A percentile compares a stretch with the other conserved stretches of the same genome.
phyloP scores from a whole-genome alignment of 2,888 invertebrate species.

The Saturnia pavonia region DNA sequence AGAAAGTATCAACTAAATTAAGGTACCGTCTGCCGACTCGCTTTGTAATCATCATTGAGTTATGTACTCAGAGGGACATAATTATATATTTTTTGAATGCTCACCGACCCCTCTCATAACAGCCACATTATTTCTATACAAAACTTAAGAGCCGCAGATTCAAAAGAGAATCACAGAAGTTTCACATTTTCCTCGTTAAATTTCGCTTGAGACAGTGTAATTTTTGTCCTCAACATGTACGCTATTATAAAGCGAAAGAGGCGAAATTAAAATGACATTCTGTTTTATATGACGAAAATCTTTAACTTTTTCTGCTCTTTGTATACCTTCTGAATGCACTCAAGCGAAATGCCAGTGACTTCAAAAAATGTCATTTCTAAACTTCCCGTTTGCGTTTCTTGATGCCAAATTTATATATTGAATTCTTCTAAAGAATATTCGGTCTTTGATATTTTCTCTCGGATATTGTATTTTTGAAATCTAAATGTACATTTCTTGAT shows the following conservation, averaged over 20 bases:
- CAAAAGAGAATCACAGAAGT: slow-evolving; percentile 54
- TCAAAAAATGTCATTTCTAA: slow-evolving; percentile 41
- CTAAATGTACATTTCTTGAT: too few relatives aligned
- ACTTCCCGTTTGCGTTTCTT: slow-evolving; percentile 12
- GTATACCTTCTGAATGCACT: slow-evolving; percentile 53
- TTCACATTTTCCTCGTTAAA: slow-evolving; percentile 64
- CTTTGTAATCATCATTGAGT: slow-evolving; percentile 12
- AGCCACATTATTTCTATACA: slow-evolving; percentile 31
- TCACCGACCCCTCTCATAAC: slow-evolving; percentile 18
- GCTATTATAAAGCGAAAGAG: slow-evolving; percentile 47
- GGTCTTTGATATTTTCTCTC: background rate
- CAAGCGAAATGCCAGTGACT: slow-evolving; percentile 52
- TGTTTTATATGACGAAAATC: slow-evolving; percentile 40
- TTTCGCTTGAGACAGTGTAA: slow-evolving; percentile 41
- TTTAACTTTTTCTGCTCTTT: slow-evolving; percentile 48
- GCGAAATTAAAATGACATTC: slow-evolving; percentile 43
- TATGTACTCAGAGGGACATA: slow-evolving; percentile 13
- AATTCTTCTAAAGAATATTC: background rate
- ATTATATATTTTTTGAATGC: slow-evolving; percentile 16
- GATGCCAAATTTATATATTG: slow-evolving; percentile 1
- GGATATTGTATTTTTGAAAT: background rate
- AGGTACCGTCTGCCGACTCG: background rate
- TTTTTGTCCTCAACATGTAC: slow-evolving; percentile 38
- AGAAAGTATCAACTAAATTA: slow-evolving; percentile 8
- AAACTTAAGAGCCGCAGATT: slow-evolving; percentile 45